Conservation (phyloP, 2,113 vertebrate species). For the Ailurus styani region DNA sequence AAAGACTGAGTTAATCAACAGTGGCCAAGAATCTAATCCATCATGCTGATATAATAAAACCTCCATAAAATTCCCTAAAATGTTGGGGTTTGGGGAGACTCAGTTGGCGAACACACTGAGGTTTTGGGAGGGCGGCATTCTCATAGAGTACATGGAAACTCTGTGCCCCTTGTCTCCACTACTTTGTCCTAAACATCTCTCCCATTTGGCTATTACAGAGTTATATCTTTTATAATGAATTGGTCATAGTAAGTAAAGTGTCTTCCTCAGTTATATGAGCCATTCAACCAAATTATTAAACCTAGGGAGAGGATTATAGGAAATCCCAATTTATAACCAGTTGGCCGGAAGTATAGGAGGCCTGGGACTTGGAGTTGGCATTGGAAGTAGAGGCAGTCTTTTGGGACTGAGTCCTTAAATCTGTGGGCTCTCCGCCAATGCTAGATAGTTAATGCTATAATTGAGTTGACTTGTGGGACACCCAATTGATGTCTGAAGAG, state of each 20-base stretch:
- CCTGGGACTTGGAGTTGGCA: not conserved
- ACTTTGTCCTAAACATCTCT: not conserved
- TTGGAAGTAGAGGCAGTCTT: not conserved
- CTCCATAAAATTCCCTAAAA: not conserved
- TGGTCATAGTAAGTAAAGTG: not conserved
- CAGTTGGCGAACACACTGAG: not conserved
- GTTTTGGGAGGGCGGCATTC: not conserved
- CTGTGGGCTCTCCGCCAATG: not conserved
- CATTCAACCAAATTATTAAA: not conserved
- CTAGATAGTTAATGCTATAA: not conserved
- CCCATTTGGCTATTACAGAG: not conserved
- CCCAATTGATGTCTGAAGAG: not conserved
- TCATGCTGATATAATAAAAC: not conserved
- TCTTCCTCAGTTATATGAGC: not conserved
- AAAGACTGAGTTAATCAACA: not conserved
- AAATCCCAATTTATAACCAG: not conserved
- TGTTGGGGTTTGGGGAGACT: not conserved
- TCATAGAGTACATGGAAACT: not conserved
- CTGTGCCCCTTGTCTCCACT: not conserved
- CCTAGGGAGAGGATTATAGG: not conserved
- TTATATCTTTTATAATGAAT: not conserved
- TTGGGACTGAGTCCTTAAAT: not conserved
- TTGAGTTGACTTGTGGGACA: not conserved
- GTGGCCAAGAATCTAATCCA: not conserved
- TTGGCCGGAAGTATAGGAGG: not conserved